Percentiles rank a stretch among this genome's conserved stretches.
phyloP scores from a whole-genome alignment of 2,797 vertebrate genomes.

The Coracias cyanogaster region DNA sequence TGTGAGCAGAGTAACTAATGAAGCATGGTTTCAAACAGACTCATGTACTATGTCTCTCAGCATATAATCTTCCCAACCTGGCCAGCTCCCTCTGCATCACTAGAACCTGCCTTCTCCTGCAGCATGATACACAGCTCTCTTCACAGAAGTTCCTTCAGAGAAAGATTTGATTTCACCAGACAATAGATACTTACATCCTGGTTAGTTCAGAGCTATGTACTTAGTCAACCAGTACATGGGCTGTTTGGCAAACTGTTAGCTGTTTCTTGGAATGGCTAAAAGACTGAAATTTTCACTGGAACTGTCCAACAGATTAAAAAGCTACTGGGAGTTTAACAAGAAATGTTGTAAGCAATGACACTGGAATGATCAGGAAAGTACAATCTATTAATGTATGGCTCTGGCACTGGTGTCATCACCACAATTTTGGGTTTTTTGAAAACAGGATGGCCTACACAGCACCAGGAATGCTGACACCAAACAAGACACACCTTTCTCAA shows the following conservation, averaged over 20 bases:
- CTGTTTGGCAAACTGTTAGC: neutral
- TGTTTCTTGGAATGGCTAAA: neutral
- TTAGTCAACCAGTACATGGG: fast-evolving
- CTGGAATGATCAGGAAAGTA: no score
- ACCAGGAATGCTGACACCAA: no score
- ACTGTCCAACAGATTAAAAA: neutral
- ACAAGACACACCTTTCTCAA: no score
- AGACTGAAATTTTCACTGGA: neutral
- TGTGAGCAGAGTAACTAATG: neutral
- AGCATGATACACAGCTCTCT: fast-evolving
- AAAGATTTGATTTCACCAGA: neutral
- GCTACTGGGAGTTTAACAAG: neutral
- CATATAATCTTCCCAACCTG: neutral
- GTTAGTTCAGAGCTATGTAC: neutral
- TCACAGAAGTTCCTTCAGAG: neutral
- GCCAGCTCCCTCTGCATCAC: neutral
- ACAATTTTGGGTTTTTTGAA: no score
- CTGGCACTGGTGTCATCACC: no score
- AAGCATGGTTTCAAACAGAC: neutral
- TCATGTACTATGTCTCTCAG: neutral
- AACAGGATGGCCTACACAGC: no score
- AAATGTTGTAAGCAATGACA: neutral
- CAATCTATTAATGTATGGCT: no score
- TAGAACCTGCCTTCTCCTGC: neutral
- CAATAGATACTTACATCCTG: neutral